Evolutionary conservation across 2,113 vertebrate species (phyloP), one percentile per base, ranked within the genome.

Genomic region (Prinia subflava): DNA sequence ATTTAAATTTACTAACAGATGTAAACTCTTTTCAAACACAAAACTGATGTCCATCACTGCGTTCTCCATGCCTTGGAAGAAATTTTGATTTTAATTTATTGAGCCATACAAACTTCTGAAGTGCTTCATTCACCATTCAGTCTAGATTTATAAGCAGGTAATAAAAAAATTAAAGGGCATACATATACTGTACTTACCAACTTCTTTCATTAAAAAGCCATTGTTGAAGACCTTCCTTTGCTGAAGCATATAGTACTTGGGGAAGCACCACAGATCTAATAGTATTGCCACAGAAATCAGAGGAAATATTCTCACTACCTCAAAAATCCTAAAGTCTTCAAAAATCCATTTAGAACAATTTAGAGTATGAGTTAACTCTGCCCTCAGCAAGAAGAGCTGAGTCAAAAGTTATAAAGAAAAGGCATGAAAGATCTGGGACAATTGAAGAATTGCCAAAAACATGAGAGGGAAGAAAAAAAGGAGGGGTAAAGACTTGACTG

Each of bases 1-100:
- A 77, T 86, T 92, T 94, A 94, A 92, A 96, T 95, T 95, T 92
- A 95, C 90, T 90, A 93, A 92, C 95, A 97, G 93, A 96, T 95
- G 91, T 79, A 97, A 96, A 95, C 88, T 70, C 69, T 68, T 77
- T 76, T 76, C 55, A 71, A 59, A 87, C 71, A 74, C 42, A 79
- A 73, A 95, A 60, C 59, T 39, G 21, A 87, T 70, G 70, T 85
- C 83, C 74, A 84, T 63, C 67, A 62, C 73, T 59, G 81, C 55
- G 31, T 89, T 81, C 39, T 90, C 73, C 16, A 44, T 37, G 62
- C n/a, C 81, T 55, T 57, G 28, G 75, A 59, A 57, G 81, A 87
- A 81, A 94, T 56, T 47, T 63, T 44, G 24, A 31, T 86, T 93
- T 92, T 57, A 69, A 87, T 92, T 73, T 84, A 95, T 83, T 90